Base-by-base conservation (phyloP, 2,113 vertebrate species). In the Pelecanoides urinatrix region DNA sequence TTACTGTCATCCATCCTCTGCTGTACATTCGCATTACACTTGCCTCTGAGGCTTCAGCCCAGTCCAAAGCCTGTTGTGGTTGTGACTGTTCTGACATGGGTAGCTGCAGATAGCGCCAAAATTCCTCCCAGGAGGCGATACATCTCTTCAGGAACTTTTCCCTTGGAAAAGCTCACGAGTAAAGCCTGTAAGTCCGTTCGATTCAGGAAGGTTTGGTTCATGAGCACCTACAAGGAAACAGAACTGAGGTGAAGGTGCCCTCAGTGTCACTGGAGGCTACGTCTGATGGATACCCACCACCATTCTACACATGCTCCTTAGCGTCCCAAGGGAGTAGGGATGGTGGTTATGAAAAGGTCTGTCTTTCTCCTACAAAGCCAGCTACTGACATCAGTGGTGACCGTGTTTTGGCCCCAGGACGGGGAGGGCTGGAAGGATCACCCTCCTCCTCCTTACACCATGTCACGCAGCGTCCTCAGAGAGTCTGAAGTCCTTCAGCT, bases 31-130 rank as follows among this genome's bases (percentile, higher is more conserved):
- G 10, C 38, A n/a, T 44, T 62, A 30, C 55, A 13, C 26, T 77
- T 75, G 61, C 22, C 44, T 52, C 1, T 0, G 72, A 92, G 65
- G 42, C 47, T 61, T 86, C 67, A 75, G 36, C 50, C 40, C 73
- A 68, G 18, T 42, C 55, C 42, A 75, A 85, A 75, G 26, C 34
- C 72, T 36, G 5, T 42, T 16, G 23, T 27, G n/a, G 23, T 47
- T 66, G 63, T 14, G 7, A 1, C 6, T 66, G 53, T 42, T 66
- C 50, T 63, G 55, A 11, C 0, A 0, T 2, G 10, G 22, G 40
- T n/a, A 87, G 29, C 47, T 79, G 62, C 22, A 1, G 0, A 30
- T 10, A 53, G 22, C 0, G 4, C 58, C 19, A 26, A 40, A 71
- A 32, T 66, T 49, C 50, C n/a, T 73, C 20, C 50, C n/a, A 42